Conservation (phyloP, 2,888 invertebrate genomes). For the Plagodis pulveraria region DNA sequence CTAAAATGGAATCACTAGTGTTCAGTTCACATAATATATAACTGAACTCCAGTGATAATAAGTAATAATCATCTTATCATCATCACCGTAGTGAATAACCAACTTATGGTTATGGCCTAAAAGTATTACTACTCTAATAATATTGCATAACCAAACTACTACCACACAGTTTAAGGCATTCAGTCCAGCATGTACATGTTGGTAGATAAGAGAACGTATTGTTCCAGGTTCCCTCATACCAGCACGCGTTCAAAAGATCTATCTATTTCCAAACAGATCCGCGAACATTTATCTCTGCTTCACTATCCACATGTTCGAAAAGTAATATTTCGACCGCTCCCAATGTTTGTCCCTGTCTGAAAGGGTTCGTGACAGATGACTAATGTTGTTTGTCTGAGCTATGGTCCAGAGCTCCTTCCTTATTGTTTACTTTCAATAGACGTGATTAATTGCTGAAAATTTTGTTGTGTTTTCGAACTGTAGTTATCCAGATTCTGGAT, state of each 20-base stretch:
- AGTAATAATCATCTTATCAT: too few species aligned
- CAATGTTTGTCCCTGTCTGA: conserved; percentile 61
- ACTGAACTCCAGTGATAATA: too few species aligned
- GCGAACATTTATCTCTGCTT: conserved; percentile 34
- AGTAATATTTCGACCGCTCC: conserved; percentile 37
- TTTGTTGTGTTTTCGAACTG: conserved; percentile 34
- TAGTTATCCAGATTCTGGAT: conserved; percentile 19
- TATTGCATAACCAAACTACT: too few species aligned
- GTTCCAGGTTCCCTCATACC: background rate
- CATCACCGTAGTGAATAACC: too few species aligned
- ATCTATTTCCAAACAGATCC: conserved; percentile 13
- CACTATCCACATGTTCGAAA: conserved; percentile 36
- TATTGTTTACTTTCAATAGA: conserved; percentile 68
- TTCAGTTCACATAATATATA: too few species aligned
- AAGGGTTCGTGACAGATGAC: conserved; percentile 68
- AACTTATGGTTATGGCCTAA: too few species aligned
- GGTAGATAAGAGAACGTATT: background rate
- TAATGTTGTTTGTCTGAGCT: conserved; percentile 66
- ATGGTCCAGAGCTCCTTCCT: conserved; percentile 53
- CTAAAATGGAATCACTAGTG: too few species aligned
- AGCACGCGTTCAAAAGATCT: background rate
- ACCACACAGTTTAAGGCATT: too few species aligned
- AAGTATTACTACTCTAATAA: too few species aligned
- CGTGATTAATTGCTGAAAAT: conserved; percentile 56
- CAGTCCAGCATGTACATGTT: too few species aligned